Evolutionary conservation across 2,888 invertebrate genomes (phyloP).

Genomic region (Apamea epomidion): DNA sequence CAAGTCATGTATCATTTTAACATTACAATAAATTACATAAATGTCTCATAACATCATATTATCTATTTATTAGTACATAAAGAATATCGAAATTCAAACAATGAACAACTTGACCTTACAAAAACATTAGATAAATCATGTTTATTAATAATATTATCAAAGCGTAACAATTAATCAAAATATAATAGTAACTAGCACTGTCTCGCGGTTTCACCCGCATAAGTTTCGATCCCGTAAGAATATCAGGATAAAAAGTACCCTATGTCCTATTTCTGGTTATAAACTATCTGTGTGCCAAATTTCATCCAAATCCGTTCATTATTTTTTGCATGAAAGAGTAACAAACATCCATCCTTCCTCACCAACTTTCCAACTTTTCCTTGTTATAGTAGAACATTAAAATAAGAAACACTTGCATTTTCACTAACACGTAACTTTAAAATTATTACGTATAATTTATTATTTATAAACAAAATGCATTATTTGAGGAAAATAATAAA

Average conservation of each 20-base stretch:
- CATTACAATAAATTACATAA: constrained; percentile 23
- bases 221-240: too few relatives aligned
- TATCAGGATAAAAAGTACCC: too few relatives aligned
- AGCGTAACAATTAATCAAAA: constrained; percentile 25
- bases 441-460: constrained; percentile 9
- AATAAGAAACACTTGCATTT: constrained; percentile 57
- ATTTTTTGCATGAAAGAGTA: too few relatives aligned
- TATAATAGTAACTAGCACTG: constrained; percentile 30
- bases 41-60: constrained; percentile 8
- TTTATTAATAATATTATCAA: constrained; percentile 26
- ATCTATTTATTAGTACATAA: constrained; percentile 7
- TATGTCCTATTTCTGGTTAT: too few relatives aligned
- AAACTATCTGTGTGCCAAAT: too few relatives aligned
- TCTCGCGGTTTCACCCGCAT: too few relatives aligned
- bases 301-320: too few relatives aligned
- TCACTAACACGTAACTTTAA: constrained; percentile 51
- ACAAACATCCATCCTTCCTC: too few relatives aligned
- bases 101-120: constrained; percentile 51
- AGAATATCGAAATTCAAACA: constrained; percentile 43
- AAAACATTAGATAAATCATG: constrained; percentile 19
- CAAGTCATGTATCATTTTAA: constrained; percentile 22
- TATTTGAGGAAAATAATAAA: constrained; percentile 59
- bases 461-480: constrained; percentile 32
- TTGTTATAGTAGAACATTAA: neutral
- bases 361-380: too few relatives aligned